Conservation (phyloP, 2,113 vertebrate genomes). For the Chelonoidis abingdonii region DNA sequence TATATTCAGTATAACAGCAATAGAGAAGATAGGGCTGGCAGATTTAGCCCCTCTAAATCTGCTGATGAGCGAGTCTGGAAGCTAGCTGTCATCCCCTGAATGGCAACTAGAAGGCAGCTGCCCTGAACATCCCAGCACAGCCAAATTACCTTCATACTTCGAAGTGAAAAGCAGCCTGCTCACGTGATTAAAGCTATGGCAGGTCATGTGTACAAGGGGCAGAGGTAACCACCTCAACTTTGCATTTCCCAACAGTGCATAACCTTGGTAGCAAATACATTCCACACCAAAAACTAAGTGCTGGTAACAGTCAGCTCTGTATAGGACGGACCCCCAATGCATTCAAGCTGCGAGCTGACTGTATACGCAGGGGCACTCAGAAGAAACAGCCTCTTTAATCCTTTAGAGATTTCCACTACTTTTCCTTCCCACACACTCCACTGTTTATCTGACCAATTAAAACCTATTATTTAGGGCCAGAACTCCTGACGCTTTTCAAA, state of each 20-base stretch:
- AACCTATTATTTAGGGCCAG: background rate
- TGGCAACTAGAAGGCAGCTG: background rate
- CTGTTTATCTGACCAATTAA: background rate
- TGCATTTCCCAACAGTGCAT: background rate
- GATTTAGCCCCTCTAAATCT: background rate
- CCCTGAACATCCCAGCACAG: background rate
- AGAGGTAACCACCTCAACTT: background rate
- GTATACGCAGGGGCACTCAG: background rate
- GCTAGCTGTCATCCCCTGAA: background rate
- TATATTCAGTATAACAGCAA: background rate
- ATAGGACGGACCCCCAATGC: background rate
- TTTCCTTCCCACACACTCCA: background rate
- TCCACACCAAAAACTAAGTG: background rate
- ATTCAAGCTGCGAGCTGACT: background rate
- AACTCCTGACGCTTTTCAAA: background rate
- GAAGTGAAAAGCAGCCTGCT: background rate
- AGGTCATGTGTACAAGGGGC: background rate
- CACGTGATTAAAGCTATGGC: background rate
- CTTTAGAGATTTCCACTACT: background rate
- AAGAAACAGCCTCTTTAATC: slow-evolving; percentile 6
- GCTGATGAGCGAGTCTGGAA: background rate
- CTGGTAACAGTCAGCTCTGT: background rate
- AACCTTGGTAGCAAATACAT: background rate
- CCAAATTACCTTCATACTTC: background rate
- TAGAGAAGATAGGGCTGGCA: background rate